Evolutionary conservation across 2,888 invertebrate genomes (phyloP), one percentile per base, ranked within the genome.

Genomic region (Podotricha telesiphe): DNA sequence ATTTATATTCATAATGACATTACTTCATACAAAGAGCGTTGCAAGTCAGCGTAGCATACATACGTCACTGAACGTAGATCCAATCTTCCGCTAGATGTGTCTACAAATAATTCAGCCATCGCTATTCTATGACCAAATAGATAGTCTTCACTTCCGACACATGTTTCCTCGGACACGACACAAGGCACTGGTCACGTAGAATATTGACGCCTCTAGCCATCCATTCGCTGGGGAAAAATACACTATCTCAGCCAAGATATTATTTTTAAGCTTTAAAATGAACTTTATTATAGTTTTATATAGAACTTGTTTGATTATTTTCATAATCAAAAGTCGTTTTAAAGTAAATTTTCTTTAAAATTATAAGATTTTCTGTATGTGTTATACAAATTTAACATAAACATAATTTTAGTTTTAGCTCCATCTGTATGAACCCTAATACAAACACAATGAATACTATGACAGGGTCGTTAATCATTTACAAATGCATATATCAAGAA

Each of bases 91-190:
- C 71, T 70, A 59, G 67, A 76, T 73, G 78, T 79, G 80, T 79
- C 82, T 80, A 84, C 85, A 87, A 88, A 90, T 88, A 87, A 88
- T 89, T 88, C 86, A 86, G 69, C 82, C 86, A 86, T 88, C 84
- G 87, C 87, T 82, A 87, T 89, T 90, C 89, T 87, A 82, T 84
- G 83, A 82, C 87, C 87, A 89, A 91, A 91, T 87, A 91, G 91
- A 91, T 91, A 91, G 90, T 87, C 87, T 84, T 88, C 84, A 88
- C 91, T 88, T 91, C 91, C 92, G 92, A 91, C 92, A 91, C 89
- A 89, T 89, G 91, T 91, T 89, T 91, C 91, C 89, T 86, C 80
- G 84, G 86, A 83, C 83, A 82, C 84, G 86, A 86, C 87, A 86
- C 86, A 85, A 82, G 84, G 86, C 84, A 83, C 87, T 86, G 89